Conservation (phyloP, 1,140 invertebrate genomes). For the Pseudoatta argentina region DNA sequence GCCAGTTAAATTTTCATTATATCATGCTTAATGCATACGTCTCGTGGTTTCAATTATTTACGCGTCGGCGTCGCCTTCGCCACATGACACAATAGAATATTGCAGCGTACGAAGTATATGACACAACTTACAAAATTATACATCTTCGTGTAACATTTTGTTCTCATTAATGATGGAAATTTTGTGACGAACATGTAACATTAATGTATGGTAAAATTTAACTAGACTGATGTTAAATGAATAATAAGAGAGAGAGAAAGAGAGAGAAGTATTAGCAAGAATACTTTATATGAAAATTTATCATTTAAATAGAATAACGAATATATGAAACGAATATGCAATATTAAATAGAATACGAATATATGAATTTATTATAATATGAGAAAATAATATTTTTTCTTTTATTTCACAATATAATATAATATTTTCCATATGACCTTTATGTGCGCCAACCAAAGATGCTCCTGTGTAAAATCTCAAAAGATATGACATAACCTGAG, state of each 20-base stretch:
- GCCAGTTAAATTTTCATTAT: conserved; percentile 21
- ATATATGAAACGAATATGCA: not conserved
- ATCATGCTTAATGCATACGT: conserved; percentile 21
- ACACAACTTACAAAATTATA: not conserved
- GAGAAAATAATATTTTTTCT: not conserved
- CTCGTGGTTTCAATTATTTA: conserved; percentile 20
- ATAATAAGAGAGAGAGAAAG: not conserved
- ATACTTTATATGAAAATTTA: not conserved
- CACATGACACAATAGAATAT: not conserved
- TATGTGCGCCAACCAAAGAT: not conserved
- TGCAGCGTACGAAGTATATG: not conserved
- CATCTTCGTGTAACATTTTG: not conserved
- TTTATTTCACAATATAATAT: not conserved
- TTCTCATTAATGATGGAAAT: not conserved
- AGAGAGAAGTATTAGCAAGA: not conserved
- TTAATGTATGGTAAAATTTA: not conserved
- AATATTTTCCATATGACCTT: not conserved
- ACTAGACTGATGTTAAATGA: not conserved
- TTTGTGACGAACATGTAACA: not conserved
- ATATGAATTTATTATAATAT: not conserved
- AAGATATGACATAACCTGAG: not conserved
- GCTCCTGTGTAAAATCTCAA: not conserved
- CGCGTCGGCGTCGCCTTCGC: not conserved
- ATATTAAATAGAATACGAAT: not conserved
- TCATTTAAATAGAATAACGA: not conserved